A percentile compares a stretch with the other conserved stretches of the same genome.
Conservation (phyloP, 2,888 invertebrate species). For the Cyclophora albipunctata region DNA sequence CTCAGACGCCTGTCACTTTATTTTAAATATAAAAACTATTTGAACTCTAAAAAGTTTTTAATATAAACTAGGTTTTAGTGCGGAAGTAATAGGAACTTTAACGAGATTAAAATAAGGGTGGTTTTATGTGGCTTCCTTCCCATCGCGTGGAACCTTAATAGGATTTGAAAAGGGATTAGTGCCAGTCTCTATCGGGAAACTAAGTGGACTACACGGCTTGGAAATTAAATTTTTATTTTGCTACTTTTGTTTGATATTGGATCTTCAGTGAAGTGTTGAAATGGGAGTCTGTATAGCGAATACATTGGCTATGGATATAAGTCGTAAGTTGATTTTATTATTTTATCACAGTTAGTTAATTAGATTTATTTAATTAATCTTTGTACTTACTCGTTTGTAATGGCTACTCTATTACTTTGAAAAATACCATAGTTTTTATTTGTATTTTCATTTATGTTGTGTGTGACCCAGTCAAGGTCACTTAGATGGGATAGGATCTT, state of each 20-base stretch:
- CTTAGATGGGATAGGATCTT: background rate
- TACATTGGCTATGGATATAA: conserved; percentile 64
- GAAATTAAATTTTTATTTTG: conserved; percentile 13
- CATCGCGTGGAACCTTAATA: conserved; percentile 33
- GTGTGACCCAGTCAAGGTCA: background rate
- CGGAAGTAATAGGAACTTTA: conserved; percentile 30
- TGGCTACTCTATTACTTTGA: background rate
- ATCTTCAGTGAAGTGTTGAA: conserved; percentile 20
- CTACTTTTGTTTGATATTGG: conserved; percentile 8
- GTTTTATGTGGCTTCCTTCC: conserved; percentile 47
- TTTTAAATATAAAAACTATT: conserved; percentile 2
- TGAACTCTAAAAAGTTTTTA: too few species aligned
- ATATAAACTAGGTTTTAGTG: background rate
- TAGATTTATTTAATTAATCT: background rate
- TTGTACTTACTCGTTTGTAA: background rate
- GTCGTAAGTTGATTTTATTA: conserved; percentile 44
- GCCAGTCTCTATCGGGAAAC: conserved; percentile 25
- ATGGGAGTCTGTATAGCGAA: conserved; percentile 62
- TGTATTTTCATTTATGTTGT: background rate
- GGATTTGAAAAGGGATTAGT: conserved; percentile 32
- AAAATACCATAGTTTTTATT: too few species aligned
- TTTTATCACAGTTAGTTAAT: background rate
- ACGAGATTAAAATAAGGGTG: conserved; percentile 39
- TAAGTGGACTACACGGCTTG: conserved; percentile 15
- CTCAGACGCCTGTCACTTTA: conserved; percentile 30